Conservation (phyloP, 2,888 invertebrate genomes). For the Cephus pygmeus region DNA sequence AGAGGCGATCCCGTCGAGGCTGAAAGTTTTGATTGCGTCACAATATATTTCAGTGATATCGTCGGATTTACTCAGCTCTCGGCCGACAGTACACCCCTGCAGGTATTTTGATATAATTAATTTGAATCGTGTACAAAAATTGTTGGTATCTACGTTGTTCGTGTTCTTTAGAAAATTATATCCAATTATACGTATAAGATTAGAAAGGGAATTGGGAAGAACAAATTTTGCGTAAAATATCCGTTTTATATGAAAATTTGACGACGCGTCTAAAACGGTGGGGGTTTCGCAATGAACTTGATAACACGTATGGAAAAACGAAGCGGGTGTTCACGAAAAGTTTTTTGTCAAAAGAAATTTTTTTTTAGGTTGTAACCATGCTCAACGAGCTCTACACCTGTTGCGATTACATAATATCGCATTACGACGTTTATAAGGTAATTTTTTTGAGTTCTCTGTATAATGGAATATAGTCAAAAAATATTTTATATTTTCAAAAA, state of each 20-base stretch:
- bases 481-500: constrained; percentile 12
- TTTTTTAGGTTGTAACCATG: constrained; percentile 80
- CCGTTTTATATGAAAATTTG: too few species aligned
- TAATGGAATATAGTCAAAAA: constrained; percentile 3
- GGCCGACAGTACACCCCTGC: constrained; percentile 82
- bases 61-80: constrained; percentile 86
- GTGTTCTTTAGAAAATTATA: neutral
- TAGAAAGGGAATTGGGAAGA: too few species aligned
- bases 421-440: constrained; percentile 89
- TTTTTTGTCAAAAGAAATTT: neutral
- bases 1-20: constrained; percentile 83
- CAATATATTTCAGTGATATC: constrained; percentile 87
- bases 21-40: constrained; percentile 84
- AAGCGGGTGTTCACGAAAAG: neutral
- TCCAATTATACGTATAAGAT: neutral
- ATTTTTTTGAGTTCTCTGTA: constrained; percentile 16
- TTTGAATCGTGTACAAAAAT: neutral
- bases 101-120: constrained; percentile 63
- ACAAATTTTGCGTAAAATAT: too few species aligned
- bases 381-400: constrained; percentile 89
- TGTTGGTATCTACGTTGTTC: neutral
- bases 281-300: too few species aligned
- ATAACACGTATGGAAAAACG: neutral
- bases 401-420: constrained; percentile 88
- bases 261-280: too few species aligned